phyloP scores from a whole-genome alignment of 1,140 invertebrate species.

The Heliconius nattereri region DNA sequence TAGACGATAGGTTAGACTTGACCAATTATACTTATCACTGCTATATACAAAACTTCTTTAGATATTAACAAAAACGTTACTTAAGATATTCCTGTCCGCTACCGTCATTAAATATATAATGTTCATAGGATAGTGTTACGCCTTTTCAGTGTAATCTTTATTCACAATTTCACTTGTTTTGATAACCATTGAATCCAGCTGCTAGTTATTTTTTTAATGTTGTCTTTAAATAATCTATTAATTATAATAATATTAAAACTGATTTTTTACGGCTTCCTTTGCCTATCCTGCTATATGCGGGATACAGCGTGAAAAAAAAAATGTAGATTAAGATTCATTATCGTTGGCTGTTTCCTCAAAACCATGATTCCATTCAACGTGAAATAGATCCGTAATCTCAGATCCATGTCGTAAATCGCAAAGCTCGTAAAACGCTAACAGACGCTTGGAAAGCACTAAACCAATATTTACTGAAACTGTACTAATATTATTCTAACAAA shows the following conservation, averaged over 20 bases:
- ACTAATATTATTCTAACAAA: slow-evolving; percentile 30
- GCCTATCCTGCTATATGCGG: too few species aligned
- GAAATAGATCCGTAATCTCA: slow-evolving; percentile 18
- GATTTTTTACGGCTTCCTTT: too few species aligned
- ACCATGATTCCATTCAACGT: slow-evolving; percentile 22
- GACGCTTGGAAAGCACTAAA: slow-evolving; percentile 27
- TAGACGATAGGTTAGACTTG: too few species aligned
- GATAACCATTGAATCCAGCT: neutral
- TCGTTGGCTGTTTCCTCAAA: neutral
- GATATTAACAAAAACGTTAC: too few species aligned
- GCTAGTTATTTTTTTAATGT: neutral
- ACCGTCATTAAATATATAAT: neutral
- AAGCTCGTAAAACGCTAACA: slow-evolving; percentile 30
- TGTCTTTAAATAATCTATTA: neutral
- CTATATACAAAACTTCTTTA: too few species aligned
- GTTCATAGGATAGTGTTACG: neutral
- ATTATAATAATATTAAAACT: neutral
- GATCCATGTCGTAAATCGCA: slow-evolving; percentile 25
- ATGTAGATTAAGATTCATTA: neutral
- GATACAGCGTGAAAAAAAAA: too few species aligned
- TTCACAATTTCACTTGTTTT: neutral
- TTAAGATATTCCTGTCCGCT: neutral
- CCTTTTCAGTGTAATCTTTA: slow-evolving; percentile 2
- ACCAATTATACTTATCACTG: too few species aligned
- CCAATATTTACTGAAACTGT: slow-evolving; percentile 31